Conservation (phyloP, 2,113 vertebrate genomes). For the Alethe castanea region DNA sequence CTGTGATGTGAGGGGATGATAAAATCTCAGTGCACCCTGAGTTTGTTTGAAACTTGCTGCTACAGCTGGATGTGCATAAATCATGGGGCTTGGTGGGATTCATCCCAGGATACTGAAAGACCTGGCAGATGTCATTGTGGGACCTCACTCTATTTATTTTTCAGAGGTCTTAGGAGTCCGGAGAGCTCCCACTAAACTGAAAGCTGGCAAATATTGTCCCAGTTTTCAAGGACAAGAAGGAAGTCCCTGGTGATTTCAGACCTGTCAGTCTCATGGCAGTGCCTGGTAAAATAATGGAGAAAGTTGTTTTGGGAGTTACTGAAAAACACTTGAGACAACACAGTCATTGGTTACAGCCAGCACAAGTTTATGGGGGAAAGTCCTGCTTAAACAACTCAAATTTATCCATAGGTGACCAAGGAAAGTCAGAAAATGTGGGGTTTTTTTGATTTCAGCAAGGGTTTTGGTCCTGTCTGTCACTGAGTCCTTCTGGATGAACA, state of each 20-base stretch:
- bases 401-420: not conserved
- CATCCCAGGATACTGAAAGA: not conserved
- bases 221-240: not conserved
- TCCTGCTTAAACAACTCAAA: not conserved
- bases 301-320: not conserved
- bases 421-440: not conserved
- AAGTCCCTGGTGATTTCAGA: not conserved
- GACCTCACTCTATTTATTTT: not conserved
- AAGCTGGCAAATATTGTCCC: not conserved
- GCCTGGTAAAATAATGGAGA: not conserved
- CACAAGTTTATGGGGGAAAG: not conserved
- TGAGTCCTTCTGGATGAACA: not conserved
- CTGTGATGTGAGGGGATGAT: fast-evolving
- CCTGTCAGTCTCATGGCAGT: not conserved
- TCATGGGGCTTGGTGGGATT: not conserved
- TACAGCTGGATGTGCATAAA: not conserved
- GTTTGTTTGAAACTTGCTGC: not conserved
- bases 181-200: not conserved
- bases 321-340: not conserved
- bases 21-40: not conserved
- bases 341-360: not conserved
- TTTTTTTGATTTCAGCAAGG: not conserved
- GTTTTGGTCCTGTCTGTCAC: not conserved
- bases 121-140: not conserved
- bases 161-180: not conserved